phyloP scores from a whole-genome alignment of 92 coral and sea anemone genomes.

The Heliopora coerulea region DNA sequence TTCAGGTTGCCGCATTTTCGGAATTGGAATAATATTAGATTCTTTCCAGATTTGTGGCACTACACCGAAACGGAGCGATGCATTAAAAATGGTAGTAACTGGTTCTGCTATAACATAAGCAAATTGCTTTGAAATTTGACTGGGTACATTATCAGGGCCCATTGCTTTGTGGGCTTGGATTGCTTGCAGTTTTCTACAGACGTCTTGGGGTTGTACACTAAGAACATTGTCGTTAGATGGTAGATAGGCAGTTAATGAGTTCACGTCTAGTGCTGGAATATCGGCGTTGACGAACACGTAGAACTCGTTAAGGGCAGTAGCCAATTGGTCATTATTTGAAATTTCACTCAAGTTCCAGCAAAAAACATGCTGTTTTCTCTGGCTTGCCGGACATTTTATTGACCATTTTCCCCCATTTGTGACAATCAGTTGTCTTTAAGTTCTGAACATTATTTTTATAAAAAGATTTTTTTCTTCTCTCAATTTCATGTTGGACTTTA shows the following conservation, averaged over 20 bases:
- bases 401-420: constrained; percentile 49
- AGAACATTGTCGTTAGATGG: constrained; percentile 22
- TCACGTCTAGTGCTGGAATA: constrained; percentile 40
- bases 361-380: background rate
- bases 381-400: constrained; percentile 47
- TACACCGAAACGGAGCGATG: constrained; percentile 36
- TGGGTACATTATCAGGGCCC: constrained; percentile 47
- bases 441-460: constrained; percentile 50
- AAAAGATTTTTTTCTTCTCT: constrained; percentile 21
- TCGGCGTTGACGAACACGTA: constrained; percentile 39
- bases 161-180: constrained; percentile 26
- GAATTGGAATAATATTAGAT: constrained; percentile 36
- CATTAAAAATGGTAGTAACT: constrained; percentile 29
- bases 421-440: constrained; percentile 43
- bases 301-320: constrained; percentile 32
- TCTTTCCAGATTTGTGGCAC: constrained; percentile 48
- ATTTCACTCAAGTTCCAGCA: constrained; percentile 29
- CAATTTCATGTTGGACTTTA: constrained; percentile 47
- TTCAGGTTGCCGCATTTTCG: constrained; percentile 20
- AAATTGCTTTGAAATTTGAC: constrained; percentile 41
- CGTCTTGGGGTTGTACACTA: constrained; percentile 19
- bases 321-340: constrained; percentile 26
- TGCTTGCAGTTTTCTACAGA: constrained; percentile 39
- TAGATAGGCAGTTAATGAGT: constrained; percentile 44
- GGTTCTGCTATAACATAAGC: constrained; percentile 42